Evolutionary conservation across 1,140 invertebrate genomes (phyloP).

Genomic region (Carcinoscorpius rotundicauda): DNA sequence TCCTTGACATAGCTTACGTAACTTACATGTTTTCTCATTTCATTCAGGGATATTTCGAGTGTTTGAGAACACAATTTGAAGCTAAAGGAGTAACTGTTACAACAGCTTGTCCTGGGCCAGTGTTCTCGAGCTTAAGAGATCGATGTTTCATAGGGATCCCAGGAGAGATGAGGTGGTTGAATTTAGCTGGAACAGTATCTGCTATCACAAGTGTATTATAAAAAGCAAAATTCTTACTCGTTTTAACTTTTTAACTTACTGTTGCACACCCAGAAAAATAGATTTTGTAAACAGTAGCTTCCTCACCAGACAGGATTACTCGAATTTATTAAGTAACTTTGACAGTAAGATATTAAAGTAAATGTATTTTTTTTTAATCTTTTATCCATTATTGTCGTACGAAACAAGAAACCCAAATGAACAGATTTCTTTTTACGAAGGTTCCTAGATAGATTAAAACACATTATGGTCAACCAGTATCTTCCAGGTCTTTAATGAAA

Average conservation of each 20-base stretch:
- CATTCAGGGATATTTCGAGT: slow-evolving; percentile 55
- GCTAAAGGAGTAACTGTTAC: slow-evolving; percentile 48
- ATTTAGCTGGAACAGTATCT: no score
- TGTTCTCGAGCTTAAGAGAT: slow-evolving; percentile 54
- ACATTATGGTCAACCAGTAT: no score
- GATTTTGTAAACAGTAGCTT: no score
- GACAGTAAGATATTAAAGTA: background rate
- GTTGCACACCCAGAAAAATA: no score
- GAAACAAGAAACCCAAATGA: background rate
- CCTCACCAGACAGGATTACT: no score
- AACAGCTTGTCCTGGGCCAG: slow-evolving; percentile 62
- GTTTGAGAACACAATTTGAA: slow-evolving; percentile 48
- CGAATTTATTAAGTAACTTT: background rate
- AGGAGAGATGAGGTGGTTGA: slow-evolving; percentile 39
- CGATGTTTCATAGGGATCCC: slow-evolving; percentile 52
- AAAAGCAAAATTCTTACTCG: no score
- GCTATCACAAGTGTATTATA: no score
- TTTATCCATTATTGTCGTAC: background rate
- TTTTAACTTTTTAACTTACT: no score
- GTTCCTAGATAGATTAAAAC: no score
- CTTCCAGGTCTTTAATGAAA: slow-evolving; percentile 8
- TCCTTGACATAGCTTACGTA: no score
- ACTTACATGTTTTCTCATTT: slow-evolving; percentile 2
- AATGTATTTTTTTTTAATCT: slow-evolving; percentile 2
- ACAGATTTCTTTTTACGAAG: background rate